Percentiles rank a stretch among this genome's conserved stretches.
Conservation (phyloP, 2,888 invertebrate species). For the Hipparchia semele region DNA sequence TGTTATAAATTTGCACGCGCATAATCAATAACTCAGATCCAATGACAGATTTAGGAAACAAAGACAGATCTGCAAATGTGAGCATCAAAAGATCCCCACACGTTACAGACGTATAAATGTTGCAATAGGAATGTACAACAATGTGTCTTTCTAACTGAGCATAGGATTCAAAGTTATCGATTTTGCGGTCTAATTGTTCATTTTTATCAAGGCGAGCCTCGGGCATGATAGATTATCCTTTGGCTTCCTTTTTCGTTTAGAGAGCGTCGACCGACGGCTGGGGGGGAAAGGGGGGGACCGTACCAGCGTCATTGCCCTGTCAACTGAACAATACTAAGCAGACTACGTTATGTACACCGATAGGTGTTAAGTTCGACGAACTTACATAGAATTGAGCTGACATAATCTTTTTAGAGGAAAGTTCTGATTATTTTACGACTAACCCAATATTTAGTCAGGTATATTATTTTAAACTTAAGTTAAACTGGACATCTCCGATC, state of each 20-base stretch:
- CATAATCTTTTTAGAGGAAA: background rate
- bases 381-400: slow-evolving; percentile 38
- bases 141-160: slow-evolving; percentile 41
- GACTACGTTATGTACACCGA: slow-evolving; percentile 72
- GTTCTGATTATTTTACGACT: background rate
- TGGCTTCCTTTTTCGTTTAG: slow-evolving; percentile 80
- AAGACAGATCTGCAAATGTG: slow-evolving; percentile 8
- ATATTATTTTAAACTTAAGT: no score
- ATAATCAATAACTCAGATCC: slow-evolving; percentile 9
- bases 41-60: slow-evolving; percentile 19
- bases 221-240: slow-evolving; percentile 82
- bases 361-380: slow-evolving; percentile 67
- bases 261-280: slow-evolving; percentile 80
- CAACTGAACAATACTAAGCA: slow-evolving; percentile 81
- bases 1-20: background rate
- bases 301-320: slow-evolving; percentile 80
- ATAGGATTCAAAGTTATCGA: slow-evolving; percentile 64
- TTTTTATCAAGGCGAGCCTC: slow-evolving; percentile 79
- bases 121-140: slow-evolving; percentile 1
- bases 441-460: background rate
- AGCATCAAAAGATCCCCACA: background rate
- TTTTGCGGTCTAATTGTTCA: slow-evolving; percentile 77
- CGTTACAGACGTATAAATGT: background rate
- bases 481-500: no score
- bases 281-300: slow-evolving; percentile 61